These are phyloP conservation scores for Therioaphis trifolii DNA, from an alignment of 2,888 invertebrate genomes.

Conservation along the genomic window DNA sequence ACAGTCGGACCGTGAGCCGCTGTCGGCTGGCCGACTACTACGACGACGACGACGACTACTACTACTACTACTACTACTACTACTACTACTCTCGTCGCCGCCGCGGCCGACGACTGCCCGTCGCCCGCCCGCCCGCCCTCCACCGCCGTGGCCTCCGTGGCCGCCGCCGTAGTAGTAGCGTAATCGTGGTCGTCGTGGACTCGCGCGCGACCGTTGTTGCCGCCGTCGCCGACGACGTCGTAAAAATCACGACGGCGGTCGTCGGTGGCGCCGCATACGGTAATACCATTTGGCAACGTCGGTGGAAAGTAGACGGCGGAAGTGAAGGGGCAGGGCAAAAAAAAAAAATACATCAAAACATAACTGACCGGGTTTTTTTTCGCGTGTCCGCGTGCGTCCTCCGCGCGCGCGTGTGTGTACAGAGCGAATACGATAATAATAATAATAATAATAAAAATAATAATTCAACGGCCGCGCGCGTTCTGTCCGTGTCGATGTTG, in stretches of 20 bases:
- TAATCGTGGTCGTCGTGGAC: slow-evolving; percentile 2
- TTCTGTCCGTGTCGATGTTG: background rate
- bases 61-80: background rate
- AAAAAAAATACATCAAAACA: slow-evolving; percentile 37
- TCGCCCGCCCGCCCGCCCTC: no score
- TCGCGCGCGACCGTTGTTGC: slow-evolving; percentile 3
- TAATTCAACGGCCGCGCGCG: no score
- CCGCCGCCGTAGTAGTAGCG: slow-evolving; percentile 14
- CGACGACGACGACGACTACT: no score
- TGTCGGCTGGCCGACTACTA: slow-evolving; percentile 30
- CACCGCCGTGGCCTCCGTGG: slow-evolving; percentile 28
- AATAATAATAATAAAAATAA: no score
- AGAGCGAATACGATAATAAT: no score
- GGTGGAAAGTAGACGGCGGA: background rate
- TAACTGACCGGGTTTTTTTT: background rate
- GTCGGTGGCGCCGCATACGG: slow-evolving; percentile 60
- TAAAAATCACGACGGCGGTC: slow-evolving; percentile 49
- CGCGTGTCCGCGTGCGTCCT: background rate
- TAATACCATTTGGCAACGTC: slow-evolving; percentile 55
- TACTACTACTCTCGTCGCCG: background rate
- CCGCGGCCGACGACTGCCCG: background rate
- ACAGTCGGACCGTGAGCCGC: slow-evolving; percentile 1
- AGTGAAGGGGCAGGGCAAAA: background rate
- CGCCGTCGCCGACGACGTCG: slow-evolving; percentile 47
- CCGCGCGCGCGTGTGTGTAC: slow-evolving; percentile 4